A percentile compares a stretch with the other conserved stretches of the same genome.
Evolutionary conservation across 2,113 vertebrate genomes (phyloP).

Genomic region (Oncorhynchus mykiss): DNA sequence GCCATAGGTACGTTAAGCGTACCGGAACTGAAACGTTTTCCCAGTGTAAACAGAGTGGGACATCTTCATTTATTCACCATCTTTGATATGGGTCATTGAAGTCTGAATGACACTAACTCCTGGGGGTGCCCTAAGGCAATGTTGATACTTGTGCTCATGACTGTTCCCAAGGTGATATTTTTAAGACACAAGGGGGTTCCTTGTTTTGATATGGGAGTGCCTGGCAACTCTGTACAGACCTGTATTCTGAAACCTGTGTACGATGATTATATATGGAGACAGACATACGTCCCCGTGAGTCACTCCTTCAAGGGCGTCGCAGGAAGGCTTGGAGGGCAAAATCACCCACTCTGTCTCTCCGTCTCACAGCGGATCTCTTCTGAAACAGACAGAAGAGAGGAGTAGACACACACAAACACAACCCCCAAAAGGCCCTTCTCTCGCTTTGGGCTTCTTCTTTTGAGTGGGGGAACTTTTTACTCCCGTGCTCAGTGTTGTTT

Average conservation of each 20-base stretch:
- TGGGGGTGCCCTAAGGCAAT: no score
- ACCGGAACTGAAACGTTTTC: no score
- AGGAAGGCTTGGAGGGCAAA: constrained; percentile 72
- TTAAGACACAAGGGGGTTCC: constrained; percentile 17
- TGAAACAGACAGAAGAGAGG: constrained; percentile 60
- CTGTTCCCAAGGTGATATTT: no score
- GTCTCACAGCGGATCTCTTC: constrained; percentile 61
- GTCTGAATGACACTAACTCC: no score
- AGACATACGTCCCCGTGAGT: constrained; percentile 41
- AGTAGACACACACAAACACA: constrained; percentile 52
- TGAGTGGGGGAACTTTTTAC: constrained; percentile 41
- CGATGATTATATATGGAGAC: no score
- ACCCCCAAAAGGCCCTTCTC: constrained; percentile 53
- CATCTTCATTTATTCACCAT: no score
- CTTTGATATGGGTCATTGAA: no score
- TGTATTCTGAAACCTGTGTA: no score
- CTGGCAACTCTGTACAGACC: constrained; percentile 20
- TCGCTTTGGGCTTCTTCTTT: constrained; percentile 10
- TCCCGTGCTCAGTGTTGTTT: constrained; percentile 30
- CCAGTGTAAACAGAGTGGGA: no score
- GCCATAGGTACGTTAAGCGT: no score
- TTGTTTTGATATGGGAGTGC: constrained; percentile 56
- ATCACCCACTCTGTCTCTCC: constrained; percentile 65
- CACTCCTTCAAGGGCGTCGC: constrained; percentile 71
- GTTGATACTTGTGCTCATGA: no score